Conservation (phyloP, 2,797 vertebrate species). For the Limnodromus scolopaceus region DNA sequence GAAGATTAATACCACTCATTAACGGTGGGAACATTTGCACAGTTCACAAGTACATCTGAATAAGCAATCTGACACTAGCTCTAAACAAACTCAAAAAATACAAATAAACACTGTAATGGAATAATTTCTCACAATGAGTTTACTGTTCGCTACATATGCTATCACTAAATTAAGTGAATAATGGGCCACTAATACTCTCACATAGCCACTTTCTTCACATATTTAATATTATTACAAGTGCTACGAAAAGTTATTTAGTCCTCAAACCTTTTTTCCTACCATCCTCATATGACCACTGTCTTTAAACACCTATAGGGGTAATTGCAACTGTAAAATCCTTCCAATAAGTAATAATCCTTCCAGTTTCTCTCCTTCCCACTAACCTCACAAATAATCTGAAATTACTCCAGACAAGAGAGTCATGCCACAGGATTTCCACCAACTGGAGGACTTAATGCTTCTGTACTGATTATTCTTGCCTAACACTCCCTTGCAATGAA, state of each 20-base stretch:
- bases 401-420: not conserved
- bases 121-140: not conserved
- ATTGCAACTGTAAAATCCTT: not conserved
- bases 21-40: not conserved
- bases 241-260: not conserved
- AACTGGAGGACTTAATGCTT: not conserved
- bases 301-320: not conserved
- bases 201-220: not conserved
- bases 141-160: not conserved
- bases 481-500: not conserved
- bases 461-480: not conserved
- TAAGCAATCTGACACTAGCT: not conserved
- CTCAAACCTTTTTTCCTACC: not conserved
- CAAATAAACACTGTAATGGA: not conserved
- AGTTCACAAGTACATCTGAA: not conserved
- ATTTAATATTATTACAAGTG: not conserved
- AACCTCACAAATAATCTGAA: not conserved
- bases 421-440: not conserved
- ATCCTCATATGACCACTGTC: not conserved
- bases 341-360: too few relatives aligned
- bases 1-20: not conserved
- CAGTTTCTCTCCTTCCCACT: not conserved
- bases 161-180: not conserved
- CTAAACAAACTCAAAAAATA: not conserved
- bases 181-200: not conserved